Evolutionary conservation across 2,888 invertebrate genomes (phyloP), one percentile per base, ranked within the genome.

Genomic region (Phengaris arion): DNA sequence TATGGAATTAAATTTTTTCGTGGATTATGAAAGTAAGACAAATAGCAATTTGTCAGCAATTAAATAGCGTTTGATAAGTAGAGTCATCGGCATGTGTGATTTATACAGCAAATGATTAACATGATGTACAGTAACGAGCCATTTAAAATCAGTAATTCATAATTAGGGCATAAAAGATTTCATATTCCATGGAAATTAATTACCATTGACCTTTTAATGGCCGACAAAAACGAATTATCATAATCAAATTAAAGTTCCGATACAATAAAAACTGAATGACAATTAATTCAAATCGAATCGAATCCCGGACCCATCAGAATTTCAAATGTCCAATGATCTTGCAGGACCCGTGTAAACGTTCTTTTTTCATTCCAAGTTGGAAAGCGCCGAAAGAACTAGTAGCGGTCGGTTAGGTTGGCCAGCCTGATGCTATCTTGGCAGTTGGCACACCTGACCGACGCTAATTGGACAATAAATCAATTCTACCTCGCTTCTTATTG

Each of bases 401-500:
- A 89, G 90, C 89, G 35, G 35, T 35, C 86, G 88, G 89, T 92
- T 91, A 91, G 91, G 92, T 92, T 93, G 91, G 88, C 91, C 91
- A 89, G 86, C 88, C 87, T 89, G 93, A 93, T 93, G 87, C 89
- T 93, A 93, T 93, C 93, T 93, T 92, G 92, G 92, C 93, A 93
- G 93, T 93, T 93, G 93, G 93, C 93, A 93, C 93, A 92, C 93
- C 92, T 93, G 94, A 93, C 92, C 92, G 91, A 93, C 93, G 91
- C 93, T 93, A 94, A 94, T 94, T 94, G 94, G 93, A 92, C 93
- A 94, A 94, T 94, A 93, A 93, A 93, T 94, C 94, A 94, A 94
- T 93, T 93, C 93, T 92, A 90, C 88, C 89, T 89, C 89, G 92
- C 91, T 93, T 93, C 92, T 93, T 93, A 93, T 93, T 93, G 93